These are phyloP conservation scores for Eilema caniola DNA, from an alignment of 2,888 invertebrate genomes.

Conservation along the genomic window DNA sequence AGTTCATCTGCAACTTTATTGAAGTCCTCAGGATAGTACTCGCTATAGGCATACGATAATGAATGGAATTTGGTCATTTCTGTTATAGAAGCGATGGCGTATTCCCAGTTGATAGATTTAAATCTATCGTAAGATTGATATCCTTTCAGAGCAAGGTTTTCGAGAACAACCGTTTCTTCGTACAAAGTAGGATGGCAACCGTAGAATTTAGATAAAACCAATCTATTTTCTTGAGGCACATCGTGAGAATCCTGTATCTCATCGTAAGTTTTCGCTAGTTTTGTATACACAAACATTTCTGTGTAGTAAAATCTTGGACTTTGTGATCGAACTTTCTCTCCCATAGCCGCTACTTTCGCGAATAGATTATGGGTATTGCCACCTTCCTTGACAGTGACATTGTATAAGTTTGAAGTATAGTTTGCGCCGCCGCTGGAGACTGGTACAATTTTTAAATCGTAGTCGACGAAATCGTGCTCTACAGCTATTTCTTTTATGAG, in stretches of 20 bases:
- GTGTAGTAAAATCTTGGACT: constrained; percentile 19
- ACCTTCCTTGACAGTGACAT: constrained; percentile 19
- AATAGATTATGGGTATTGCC: constrained; percentile 23
- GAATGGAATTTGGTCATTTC: constrained; percentile 67
- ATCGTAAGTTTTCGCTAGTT: constrained; percentile 32
- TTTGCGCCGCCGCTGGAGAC: constrained; percentile 37
- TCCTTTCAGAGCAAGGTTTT: constrained; percentile 53
- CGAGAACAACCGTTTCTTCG: constrained; percentile 63
- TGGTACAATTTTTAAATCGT: constrained; percentile 26
- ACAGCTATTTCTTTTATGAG: constrained; percentile 24
- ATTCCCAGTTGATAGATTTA: constrained; percentile 53
- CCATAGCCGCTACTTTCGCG: constrained; percentile 32
- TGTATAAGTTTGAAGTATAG: constrained; percentile 37
- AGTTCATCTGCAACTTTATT: constrained; percentile 3
- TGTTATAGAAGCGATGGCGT: constrained; percentile 51
- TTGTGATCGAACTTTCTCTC: constrained; percentile 25
- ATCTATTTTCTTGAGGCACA: constrained; percentile 46
- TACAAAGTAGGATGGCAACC: constrained; percentile 41
- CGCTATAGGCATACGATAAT: constrained; percentile 59
- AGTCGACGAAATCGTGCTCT: constrained; percentile 25
- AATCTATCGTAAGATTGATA: constrained; percentile 57
- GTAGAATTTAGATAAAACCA: constrained; percentile 53
- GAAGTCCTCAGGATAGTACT: constrained; percentile 56
- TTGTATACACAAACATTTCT: constrained; percentile 44
- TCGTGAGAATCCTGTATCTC: constrained; percentile 38